Percentiles rank a stretch among this genome's conserved stretches.
These are phyloP conservation scores for Gibbula magus DNA, from an alignment of 2,888 invertebrate genomes.

Conservation along the genomic window DNA sequence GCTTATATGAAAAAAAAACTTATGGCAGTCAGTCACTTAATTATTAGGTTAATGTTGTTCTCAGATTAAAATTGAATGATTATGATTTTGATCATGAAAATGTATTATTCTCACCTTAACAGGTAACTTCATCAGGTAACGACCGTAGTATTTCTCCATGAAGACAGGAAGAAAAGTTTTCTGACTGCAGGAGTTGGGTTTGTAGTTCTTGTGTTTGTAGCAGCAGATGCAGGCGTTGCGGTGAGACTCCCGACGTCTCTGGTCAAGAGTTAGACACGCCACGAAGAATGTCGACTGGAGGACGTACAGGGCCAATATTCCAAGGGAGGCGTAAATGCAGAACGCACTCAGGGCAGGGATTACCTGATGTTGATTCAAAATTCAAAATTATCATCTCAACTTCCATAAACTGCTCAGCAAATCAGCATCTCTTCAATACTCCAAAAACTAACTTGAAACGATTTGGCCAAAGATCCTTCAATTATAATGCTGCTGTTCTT, in stretches of 20 bases:
- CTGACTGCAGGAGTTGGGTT: slow-evolving; percentile 78
- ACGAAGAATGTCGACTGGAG: slow-evolving; percentile 87
- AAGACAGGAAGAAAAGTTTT: slow-evolving; percentile 79
- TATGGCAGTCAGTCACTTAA: neutral
- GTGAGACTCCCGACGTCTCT: slow-evolving; percentile 72
- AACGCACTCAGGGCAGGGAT: slow-evolving; percentile 88
- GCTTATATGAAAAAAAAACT: neutral
- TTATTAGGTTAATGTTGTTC: neutral
- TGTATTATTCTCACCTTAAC: slow-evolving; percentile 79
- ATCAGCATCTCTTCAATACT: too few species aligned
- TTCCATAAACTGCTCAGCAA: too few species aligned
- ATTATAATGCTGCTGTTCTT: too few species aligned
- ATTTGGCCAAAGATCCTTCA: too few species aligned
- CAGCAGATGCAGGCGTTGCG: slow-evolving; percentile 77
- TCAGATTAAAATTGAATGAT: neutral
- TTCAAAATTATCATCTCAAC: too few species aligned
- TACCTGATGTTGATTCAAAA: too few species aligned
- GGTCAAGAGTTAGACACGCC: slow-evolving; percentile 85
- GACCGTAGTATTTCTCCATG: slow-evolving; percentile 81
- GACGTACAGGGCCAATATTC: slow-evolving; percentile 83
- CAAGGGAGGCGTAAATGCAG: slow-evolving; percentile 87
- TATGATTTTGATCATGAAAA: neutral
- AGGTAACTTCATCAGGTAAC: slow-evolving; percentile 81
- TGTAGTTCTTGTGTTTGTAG: slow-evolving; percentile 79
- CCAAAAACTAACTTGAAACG: too few species aligned